Percentiles rank a stretch among this genome's conserved stretches.
Conservation (phyloP, 2,888 invertebrate genomes). For the Drosophila pegasa region DNA sequence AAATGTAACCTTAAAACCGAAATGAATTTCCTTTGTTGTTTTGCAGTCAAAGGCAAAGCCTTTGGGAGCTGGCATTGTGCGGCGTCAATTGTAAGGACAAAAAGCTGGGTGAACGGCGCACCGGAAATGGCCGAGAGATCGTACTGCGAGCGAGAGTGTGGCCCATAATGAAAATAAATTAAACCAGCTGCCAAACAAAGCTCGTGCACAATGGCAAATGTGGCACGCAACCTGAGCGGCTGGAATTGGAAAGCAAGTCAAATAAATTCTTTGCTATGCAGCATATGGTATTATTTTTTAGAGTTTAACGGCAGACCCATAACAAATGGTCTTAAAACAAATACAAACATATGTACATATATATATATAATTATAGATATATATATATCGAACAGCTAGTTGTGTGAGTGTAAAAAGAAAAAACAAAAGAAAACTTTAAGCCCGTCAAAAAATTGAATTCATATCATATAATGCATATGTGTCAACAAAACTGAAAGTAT, state of each 20-base stretch:
- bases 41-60: constrained; percentile 56
- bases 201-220: constrained; percentile 51
- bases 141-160: constrained; percentile 47
- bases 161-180: constrained; percentile 72
- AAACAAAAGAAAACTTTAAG: constrained; percentile 21
- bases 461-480: constrained; percentile 77
- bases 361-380: not conserved
- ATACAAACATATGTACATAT: constrained; percentile 35
- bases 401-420: constrained; percentile 35
- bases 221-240: constrained; percentile 29
- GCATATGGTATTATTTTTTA: constrained; percentile 67
- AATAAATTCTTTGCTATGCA: constrained; percentile 30
- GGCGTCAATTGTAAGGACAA: constrained; percentile 58
- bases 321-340: constrained; percentile 63
- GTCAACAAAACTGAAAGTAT: constrained; percentile 56
- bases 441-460: constrained; percentile 54
- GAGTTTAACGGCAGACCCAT: constrained; percentile 63
- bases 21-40: constrained; percentile 45
- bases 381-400: constrained; percentile 15
- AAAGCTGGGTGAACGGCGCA: constrained; percentile 37
- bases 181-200: constrained; percentile 53
- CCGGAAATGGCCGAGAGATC: constrained; percentile 51
- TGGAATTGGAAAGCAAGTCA: constrained; percentile 24
- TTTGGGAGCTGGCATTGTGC: constrained; percentile 53
- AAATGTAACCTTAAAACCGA: constrained; percentile 19